phyloP scores from a whole-genome alignment of 2,888 invertebrate genomes.

The Caenorhabditis sulstoni region DNA sequence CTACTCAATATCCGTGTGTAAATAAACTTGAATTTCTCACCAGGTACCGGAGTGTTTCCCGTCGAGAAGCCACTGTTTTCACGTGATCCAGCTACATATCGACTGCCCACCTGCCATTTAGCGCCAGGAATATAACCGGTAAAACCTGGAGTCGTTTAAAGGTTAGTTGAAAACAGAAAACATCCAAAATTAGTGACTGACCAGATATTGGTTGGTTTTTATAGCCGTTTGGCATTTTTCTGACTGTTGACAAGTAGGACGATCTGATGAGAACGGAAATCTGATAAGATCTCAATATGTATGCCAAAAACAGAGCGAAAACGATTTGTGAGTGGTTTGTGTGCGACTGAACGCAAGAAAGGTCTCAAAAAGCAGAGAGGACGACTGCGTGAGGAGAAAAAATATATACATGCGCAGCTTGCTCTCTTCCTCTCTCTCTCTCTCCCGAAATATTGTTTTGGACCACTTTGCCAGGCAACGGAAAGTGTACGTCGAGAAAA shows the following conservation, averaged over 20 bases:
- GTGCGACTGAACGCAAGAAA: background rate
- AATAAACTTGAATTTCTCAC: slow-evolving; percentile 23
- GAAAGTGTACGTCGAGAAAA: slow-evolving; percentile 51
- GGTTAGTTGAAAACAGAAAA: slow-evolving; percentile 8
- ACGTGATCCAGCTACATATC: slow-evolving; percentile 58
- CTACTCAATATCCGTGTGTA: too few relatives aligned
- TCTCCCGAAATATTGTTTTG: slow-evolving; percentile 55
- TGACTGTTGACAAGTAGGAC: background rate
- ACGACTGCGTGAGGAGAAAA: background rate
- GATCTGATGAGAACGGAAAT: slow-evolving; percentile 10
- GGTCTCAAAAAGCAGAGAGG: slow-evolving; percentile 37
- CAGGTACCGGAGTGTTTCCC: slow-evolving; percentile 14
- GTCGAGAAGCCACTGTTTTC: slow-evolving; percentile 41
- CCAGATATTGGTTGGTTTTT: slow-evolving; percentile 58
- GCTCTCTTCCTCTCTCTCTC: background rate
- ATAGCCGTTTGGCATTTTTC: slow-evolving; percentile 52
- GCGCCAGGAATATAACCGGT: slow-evolving; percentile 72
- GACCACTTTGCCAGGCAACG: slow-evolving; percentile 60
- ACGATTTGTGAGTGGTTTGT: background rate
- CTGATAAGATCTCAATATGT: slow-evolving; percentile 16
- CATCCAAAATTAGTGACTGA: slow-evolving; percentile 16
- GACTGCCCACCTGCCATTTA: slow-evolving; percentile 69
- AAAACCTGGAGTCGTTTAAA: slow-evolving; percentile 60
- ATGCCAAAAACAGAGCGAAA: too few relatives aligned
- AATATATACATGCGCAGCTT: slow-evolving; percentile 31